Conservation (phyloP, 2,888 invertebrate species). For the Nycteola revayana region DNA sequence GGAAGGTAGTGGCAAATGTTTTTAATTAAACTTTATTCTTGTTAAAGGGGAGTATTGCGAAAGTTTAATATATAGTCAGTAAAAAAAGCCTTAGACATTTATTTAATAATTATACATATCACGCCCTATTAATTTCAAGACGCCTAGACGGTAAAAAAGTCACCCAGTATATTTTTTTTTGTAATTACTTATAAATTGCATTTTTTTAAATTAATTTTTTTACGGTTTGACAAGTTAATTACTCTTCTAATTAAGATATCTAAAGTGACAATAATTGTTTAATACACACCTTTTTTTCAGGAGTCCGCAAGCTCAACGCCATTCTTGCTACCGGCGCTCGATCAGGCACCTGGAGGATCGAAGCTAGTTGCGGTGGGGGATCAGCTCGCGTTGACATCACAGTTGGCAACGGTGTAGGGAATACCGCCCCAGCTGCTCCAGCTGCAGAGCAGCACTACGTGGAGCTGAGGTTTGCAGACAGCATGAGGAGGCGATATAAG, state of each 20-base stretch:
- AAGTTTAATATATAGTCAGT: too few species aligned
- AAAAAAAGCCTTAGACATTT: too few species aligned
- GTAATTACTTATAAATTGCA: too few species aligned
- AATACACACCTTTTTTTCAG: constrained; percentile 49
- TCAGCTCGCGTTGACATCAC: constrained; percentile 81
- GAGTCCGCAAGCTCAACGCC: constrained; percentile 81
- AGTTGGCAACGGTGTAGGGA: constrained; percentile 67
- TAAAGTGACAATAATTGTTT: too few species aligned
- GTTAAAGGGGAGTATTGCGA: too few species aligned
- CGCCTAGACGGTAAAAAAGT: too few species aligned
- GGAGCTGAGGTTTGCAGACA: constrained; percentile 84
- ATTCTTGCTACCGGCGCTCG: constrained; percentile 80
- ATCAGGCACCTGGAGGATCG: constrained; percentile 82
- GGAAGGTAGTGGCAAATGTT: constrained; percentile 12
- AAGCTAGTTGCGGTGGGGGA: constrained; percentile 75
- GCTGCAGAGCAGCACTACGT: constrained; percentile 86
- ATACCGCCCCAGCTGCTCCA: constrained; percentile 78
- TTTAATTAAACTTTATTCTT: constrained; percentile 19
- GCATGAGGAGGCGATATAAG: constrained; percentile 84
- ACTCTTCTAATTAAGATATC: too few species aligned
- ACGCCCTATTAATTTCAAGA: too few species aligned
- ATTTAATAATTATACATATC: too few species aligned
- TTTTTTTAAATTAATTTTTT: too few species aligned
- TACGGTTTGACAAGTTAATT: too few species aligned
- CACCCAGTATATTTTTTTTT: too few species aligned